Evolutionary conservation across 2,797 vertebrate species (phyloP).

Genomic region (Oryzias sinensis): DNA sequence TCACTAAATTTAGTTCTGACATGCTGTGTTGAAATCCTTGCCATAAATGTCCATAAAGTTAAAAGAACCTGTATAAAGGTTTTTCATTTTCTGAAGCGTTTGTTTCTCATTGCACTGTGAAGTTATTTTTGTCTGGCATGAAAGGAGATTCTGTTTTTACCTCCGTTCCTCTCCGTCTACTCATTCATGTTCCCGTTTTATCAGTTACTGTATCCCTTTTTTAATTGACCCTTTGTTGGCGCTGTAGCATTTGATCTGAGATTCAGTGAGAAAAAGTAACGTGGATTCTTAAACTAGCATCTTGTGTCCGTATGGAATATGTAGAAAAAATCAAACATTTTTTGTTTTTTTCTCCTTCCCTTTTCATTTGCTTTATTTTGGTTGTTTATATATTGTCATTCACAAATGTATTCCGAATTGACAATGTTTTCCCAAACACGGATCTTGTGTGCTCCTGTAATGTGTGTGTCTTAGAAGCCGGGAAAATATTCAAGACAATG

Average conservation of each 20-base stretch:
- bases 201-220: slow-evolving; percentile 15
- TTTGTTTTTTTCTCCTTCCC: slow-evolving; percentile 6
- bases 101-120: slow-evolving; percentile 68
- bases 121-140: slow-evolving; percentile 61
- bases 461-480: slow-evolving; percentile 72
- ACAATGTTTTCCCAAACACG: slow-evolving; percentile 53
- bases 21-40: slow-evolving; percentile 16
- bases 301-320: slow-evolving; percentile 54
- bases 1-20: slow-evolving; percentile 39
- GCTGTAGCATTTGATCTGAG: slow-evolving; percentile 53
- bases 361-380: slow-evolving; percentile 55
- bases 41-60: slow-evolving; percentile 20
- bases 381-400: slow-evolving; percentile 68
- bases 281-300: slow-evolving; percentile 57
- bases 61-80: slow-evolving; percentile 1
- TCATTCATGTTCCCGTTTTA: slow-evolving; percentile 23
- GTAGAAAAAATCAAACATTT: slow-evolving; percentile 36
- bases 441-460: slow-evolving; percentile 69
- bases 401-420: slow-evolving; percentile 50
- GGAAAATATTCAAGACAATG: slow-evolving; percentile 71
- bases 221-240: slow-evolving; percentile 38
- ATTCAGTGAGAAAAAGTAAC: slow-evolving; percentile 51
- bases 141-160: slow-evolving; percentile 41
- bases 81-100: slow-evolving; percentile 31
- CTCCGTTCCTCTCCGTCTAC: slow-evolving; percentile 19